A percentile compares a stretch with the other conserved stretches of the same genome.
Conservation (phyloP, 35 echinoderm and acorn worm species). For the Stichopus chloronotus region DNA sequence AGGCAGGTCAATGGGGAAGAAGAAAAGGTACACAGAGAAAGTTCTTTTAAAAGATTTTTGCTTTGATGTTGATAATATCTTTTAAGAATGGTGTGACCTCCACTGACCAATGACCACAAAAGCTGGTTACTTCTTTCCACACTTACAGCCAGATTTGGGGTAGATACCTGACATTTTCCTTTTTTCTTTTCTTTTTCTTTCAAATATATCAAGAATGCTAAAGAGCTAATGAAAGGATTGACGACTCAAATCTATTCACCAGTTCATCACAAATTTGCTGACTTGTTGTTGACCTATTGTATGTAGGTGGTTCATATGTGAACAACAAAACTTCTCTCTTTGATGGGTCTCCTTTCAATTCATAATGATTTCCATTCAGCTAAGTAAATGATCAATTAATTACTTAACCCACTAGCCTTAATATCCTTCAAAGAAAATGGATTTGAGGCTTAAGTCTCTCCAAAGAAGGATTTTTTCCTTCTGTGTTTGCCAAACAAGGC, state of each 20-base stretch:
- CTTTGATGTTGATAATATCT: slow-evolving; percentile 2
- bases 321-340: neutral
- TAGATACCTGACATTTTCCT: neutral
- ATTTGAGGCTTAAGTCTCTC: neutral
- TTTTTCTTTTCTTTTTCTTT: neutral
- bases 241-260: neutral
- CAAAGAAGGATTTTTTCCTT: no score
- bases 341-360: slow-evolving; percentile 20
- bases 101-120: slow-evolving; percentile 12
- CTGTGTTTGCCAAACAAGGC: no score
- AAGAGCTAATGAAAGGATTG: neutral
- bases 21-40: neutral
- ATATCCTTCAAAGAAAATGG: neutral
- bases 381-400: slow-evolving; percentile 40
- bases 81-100: neutral
- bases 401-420: slow-evolving; percentile 23
- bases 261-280: neutral
- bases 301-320: neutral
- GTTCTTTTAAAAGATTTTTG: neutral
- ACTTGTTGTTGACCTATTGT: neutral
- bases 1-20: neutral
- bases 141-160: neutral
- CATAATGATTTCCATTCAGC: slow-evolving; percentile 21
- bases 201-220: neutral
- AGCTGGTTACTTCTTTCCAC: neutral